These are phyloP conservation scores for Eupeodes latifasciatus DNA, from an alignment of 2,888 invertebrate species.

Conservation along the genomic window DNA sequence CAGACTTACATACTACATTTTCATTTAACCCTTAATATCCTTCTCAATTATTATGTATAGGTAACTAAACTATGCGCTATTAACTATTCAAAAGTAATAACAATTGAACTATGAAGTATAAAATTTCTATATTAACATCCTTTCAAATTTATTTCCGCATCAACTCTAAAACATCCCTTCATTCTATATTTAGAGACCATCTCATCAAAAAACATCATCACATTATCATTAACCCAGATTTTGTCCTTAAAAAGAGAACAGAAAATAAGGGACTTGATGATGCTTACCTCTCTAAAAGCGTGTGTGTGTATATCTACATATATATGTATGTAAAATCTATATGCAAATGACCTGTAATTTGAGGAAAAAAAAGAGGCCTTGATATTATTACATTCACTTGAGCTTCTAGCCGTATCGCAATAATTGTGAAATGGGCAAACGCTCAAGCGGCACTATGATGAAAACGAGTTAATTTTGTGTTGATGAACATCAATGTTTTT, in stretches of 20 bases:
- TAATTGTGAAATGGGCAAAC: conserved; percentile 38
- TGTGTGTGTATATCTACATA: background rate
- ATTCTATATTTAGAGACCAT: conserved; percentile 27
- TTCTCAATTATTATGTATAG: background rate
- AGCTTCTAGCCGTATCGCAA: conserved; percentile 10
- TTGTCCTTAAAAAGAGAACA: background rate
- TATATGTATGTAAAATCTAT: background rate
- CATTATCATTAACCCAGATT: conserved; percentile 43
- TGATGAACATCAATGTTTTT: conserved; percentile 31
- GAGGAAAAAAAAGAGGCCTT: background rate
- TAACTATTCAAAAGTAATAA: background rate
- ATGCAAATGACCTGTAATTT: conserved; percentile 63
- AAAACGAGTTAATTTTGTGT: conserved; percentile 43
- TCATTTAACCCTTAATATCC: background rate
- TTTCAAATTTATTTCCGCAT: conserved; percentile 14
- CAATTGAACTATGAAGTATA: conserved; percentile 8
- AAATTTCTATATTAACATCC: conserved; percentile 12
- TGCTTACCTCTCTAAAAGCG: background rate
- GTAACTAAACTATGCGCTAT: background rate
- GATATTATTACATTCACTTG: conserved; percentile 47
- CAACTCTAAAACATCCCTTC: conserved; percentile 1
- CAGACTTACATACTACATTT: background rate
- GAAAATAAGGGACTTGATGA: background rate
- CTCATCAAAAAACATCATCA: background rate
- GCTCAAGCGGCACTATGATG: conserved; percentile 20